Evolutionary conservation across 2,797 vertebrate species (phyloP), one percentile per base, ranked within the genome.

Genomic region (Lithobates pipiens): DNA sequence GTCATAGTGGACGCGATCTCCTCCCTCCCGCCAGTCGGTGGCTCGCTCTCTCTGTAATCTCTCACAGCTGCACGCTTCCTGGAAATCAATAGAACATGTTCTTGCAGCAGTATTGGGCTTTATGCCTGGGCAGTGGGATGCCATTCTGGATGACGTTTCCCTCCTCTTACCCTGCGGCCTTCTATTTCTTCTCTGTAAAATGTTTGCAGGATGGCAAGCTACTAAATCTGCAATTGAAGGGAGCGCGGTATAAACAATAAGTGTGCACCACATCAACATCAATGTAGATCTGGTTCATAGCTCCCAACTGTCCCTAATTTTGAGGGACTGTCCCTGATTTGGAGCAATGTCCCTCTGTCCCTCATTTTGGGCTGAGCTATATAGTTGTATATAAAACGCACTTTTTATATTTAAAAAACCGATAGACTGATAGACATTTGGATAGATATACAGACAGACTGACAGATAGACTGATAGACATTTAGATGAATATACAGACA

Each of bases 1-100:
- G 44, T 18, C 70, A 15, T 39, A 11, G 21, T 50, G n/a, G 50
- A 23, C 46, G 1, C 23, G n/a, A 21, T 5, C 50, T 27, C 65
- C 68, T 34, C 82, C 50, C 72, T 29, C 32, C 36, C 69, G 34
- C 16, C 7, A 13, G 46, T 9, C 29, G 29, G 61, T 27, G 39
- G 15, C 82, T 11, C 57, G 73, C 63, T 83, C 74, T 67, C n/a
- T 73, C 91, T 91, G 82, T 92, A 89, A 91, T 91, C 91, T 91
- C 89, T 85, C 86, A 89, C 91, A 90, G 91, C 91, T 89, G 91
- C 90, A 74, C 67, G 88, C 90, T 90, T 91, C 90, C 88, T 89
- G 88, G 83, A 87, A 90, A 82, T 75, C 80, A 72, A 82, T 82
- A 75, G n/a, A 32, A 68, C 70, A 25, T 29, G 42, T 54, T 84